phyloP scores from a whole-genome alignment of 2,888 invertebrate species.

The Ophioninae sp. region DNA sequence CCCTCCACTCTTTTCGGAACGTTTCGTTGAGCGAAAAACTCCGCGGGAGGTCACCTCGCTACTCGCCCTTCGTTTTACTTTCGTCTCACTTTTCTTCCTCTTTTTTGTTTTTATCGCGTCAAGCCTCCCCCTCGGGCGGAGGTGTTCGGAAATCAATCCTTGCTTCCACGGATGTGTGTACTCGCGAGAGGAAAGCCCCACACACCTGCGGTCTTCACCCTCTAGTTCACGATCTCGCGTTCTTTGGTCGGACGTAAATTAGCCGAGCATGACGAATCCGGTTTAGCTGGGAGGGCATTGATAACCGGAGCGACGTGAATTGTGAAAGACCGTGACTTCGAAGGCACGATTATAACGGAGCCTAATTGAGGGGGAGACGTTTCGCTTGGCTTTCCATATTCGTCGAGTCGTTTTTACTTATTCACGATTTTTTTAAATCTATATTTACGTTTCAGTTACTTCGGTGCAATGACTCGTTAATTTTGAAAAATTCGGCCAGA shows the following conservation, averaged over 20 bases:
- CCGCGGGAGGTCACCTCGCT: slow-evolving; percentile 27
- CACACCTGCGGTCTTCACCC: slow-evolving; percentile 34
- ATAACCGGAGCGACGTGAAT: slow-evolving; percentile 32
- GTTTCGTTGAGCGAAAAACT: slow-evolving; percentile 38
- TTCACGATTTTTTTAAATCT: no score
- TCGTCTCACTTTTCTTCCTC: slow-evolving; percentile 48
- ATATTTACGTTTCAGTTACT: no score
- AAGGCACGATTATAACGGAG: slow-evolving; percentile 17
- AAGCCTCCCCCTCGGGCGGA: slow-evolving; percentile 41
- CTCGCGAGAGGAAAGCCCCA: slow-evolving; percentile 20
- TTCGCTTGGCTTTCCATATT: background rate
- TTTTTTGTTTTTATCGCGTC: slow-evolving; percentile 57
- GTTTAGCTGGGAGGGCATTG: slow-evolving; percentile 37
- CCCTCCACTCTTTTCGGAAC: slow-evolving; percentile 7
- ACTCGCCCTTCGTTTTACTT: slow-evolving; percentile 62
- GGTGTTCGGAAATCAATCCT: slow-evolving; percentile 55
- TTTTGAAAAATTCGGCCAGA: no score
- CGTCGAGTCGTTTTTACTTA: no score
- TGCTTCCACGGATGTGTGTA: slow-evolving; percentile 22
- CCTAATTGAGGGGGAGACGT: background rate
- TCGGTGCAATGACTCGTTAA: no score
- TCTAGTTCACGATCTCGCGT: background rate
- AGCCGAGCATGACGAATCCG: slow-evolving; percentile 50
- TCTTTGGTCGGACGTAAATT: slow-evolving; percentile 46
- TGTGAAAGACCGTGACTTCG: background rate